These are phyloP conservation scores for Macropus fuliginosus DNA, from an alignment of 2,797 vertebrate genomes.

Conservation along the genomic window DNA sequence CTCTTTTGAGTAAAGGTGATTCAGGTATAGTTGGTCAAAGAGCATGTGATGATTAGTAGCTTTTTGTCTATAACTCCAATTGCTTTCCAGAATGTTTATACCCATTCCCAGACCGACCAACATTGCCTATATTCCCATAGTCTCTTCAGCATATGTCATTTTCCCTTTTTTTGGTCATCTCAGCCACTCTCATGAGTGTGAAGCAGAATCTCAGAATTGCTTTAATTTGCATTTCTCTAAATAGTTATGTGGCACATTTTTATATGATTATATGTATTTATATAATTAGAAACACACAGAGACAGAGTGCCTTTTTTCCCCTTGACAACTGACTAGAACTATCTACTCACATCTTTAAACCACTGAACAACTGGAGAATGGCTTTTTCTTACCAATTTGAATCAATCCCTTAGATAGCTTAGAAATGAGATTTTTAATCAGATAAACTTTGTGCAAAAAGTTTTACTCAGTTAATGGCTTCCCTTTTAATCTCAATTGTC, in stretches of 20 bases:
- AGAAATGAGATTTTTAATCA: not conserved
- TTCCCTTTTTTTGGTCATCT: not conserved
- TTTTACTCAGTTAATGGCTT: not conserved
- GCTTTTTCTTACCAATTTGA: not conserved
- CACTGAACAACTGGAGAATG: not conserved
- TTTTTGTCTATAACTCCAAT: not conserved
- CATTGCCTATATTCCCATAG: not conserved
- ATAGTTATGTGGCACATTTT: not conserved
- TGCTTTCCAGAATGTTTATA: not conserved
- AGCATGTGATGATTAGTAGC: not conserved
- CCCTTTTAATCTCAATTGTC: not conserved
- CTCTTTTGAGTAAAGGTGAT: not conserved
- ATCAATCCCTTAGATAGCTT: not conserved
- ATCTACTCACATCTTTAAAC: not conserved
- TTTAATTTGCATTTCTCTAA: not conserved
- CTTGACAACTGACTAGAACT: not conserved
- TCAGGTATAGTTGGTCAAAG: not conserved
- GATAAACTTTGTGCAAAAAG: not conserved
- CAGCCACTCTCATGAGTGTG: not conserved
- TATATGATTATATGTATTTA: not conserved
- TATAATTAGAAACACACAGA: not conserved
- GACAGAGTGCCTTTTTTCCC: not conserved
- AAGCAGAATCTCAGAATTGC: not conserved
- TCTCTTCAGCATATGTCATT: not conserved
- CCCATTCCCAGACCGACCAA: not conserved